Evolutionary conservation across 2,888 invertebrate species (phyloP), one percentile per base, ranked within the genome.

Genomic region (Piscicola geometra): DNA sequence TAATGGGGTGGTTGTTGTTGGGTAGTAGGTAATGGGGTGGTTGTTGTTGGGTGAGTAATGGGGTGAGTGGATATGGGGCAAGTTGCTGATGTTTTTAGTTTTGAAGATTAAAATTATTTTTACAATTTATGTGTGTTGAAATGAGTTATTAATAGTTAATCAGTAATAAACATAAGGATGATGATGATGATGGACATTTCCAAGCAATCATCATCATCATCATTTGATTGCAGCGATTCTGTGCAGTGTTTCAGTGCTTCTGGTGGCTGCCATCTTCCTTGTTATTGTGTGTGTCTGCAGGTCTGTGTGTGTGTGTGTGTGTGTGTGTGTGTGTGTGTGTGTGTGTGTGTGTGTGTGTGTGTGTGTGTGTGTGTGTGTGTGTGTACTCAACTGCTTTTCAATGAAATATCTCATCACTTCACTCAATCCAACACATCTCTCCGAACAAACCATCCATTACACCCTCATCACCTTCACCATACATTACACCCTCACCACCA

Each of bases 201-300:
- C 3, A 67, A 28, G 3, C 3, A 5, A 5, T 32, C 35, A 2
- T 30, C 3, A 67, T 9, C 5, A 32, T 30, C 35, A 67, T 3
- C 21, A 12, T 5, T 64, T 64, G 25, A 67, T n/a, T 32, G 67
- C 73, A 73, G 73, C 33, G 25, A 30, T 73, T 18, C 41, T 73
- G 32, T 73, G 56, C 52, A 73, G 73, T 73, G 56, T 60, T 21
- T 73, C 73, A 0, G 21, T 73, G 64, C 25, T 73, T 15, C 36
- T 73, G 36, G n/a, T 73, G 9, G 36, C 36, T 21, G 60, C 73
- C 21, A 73, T 73, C 36, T 21, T 73, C 28, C 32, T 52, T 5
- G 64, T 64, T 21, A 28, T 73, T 9, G 33, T 60, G 28, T 73
- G 73, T 36, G 32, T 73, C 64, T 73, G 73, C 73, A 73, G 64